Base-by-base conservation (phyloP, 2,888 invertebrate genomes). In the Papilio demoleus region DNA sequence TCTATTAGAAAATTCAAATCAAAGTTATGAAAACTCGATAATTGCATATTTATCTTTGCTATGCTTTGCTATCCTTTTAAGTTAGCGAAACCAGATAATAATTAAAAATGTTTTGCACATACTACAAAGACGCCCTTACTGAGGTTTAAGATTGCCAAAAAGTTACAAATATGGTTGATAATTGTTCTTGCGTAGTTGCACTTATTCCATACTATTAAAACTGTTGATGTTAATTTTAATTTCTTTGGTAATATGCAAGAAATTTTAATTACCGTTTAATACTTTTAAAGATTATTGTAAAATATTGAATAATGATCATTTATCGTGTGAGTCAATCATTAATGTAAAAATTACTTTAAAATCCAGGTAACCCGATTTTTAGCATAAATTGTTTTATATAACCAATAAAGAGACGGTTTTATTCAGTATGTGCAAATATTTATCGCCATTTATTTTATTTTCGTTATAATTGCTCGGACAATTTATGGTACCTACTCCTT, bases 171-270 rank as follows among this genome's bases (percentile, higher is more conserved):
- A 61, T 19, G 61, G 61, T 60, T 19, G 60, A 50, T 34, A 65
- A 58, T 45, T 66, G 45, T 14, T 12, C 40, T 65, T 56, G 56
- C 56, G 14, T 14, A 63, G 19, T 31, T 31, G 9, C 56, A 38
- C 40, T 24, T 34, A 22, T 61, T 61, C 53, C 27, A n/a, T 47
- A 36, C 45, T 50, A 47, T 66, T 50, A 50, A 67, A 62, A 42
- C 11, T 17, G 14, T 40, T 62, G 42, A 42, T 17, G 4, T 53
- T 60, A 22, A 53, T 61, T 4, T 58, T 62, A 56, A 62, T 62
- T 31, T 19, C n/a, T 31, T 50, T 38, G 19, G 27, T 45, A 62
- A 62, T 19, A n/a, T n/a, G n/a, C n/a, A n/a, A n/a, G n/a, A n/a
- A n/a, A n/a, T 34, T 12, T 31, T 61, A 31, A 22, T 14, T 12